Percentiles rank a stretch among this genome's conserved stretches.
phyloP scores from a whole-genome alignment of 37 sponge, comb jelly and placozoan genomes.

The Diacarnus erythraeanus region DNA sequence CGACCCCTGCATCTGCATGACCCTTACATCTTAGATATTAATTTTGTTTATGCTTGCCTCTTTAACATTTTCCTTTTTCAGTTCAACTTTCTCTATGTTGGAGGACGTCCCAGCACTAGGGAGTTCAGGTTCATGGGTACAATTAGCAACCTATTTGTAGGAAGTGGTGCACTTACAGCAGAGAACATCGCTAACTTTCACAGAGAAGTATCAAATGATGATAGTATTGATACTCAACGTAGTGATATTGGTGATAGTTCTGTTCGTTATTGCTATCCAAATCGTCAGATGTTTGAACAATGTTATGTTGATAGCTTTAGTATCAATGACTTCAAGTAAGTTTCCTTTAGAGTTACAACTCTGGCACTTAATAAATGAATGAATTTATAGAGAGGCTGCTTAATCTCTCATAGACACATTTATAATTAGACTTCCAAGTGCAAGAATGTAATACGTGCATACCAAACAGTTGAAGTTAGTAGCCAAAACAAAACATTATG shows the following conservation, averaged over 20 bases:
- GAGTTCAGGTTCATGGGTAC: constrained; percentile 72
- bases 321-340: constrained; percentile 43
- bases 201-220: constrained; percentile 6
- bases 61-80: not conserved
- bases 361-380: too few species aligned
- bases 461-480: too few species aligned
- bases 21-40: too few species aligned
- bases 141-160: constrained; percentile 70
- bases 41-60: too few species aligned
- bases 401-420: too few species aligned
- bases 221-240: constrained; percentile 7
- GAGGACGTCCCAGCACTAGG: constrained; percentile 72
- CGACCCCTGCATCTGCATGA: too few species aligned
- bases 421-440: too few species aligned
- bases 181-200: constrained; percentile 48
- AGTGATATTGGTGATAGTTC: not conserved
- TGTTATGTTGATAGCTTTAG: constrained; percentile 39
- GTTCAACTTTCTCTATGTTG: constrained; percentile 67
- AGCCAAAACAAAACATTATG: too few species aligned
- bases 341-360: not conserved
- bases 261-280: constrained; percentile 47
- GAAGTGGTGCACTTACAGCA: constrained; percentile 29
- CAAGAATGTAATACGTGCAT: too few species aligned
- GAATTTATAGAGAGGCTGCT: too few species aligned
- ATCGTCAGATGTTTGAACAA: not conserved